Conservation (phyloP, 2,113 vertebrate genomes). For the Rostratula benghalensis region DNA sequence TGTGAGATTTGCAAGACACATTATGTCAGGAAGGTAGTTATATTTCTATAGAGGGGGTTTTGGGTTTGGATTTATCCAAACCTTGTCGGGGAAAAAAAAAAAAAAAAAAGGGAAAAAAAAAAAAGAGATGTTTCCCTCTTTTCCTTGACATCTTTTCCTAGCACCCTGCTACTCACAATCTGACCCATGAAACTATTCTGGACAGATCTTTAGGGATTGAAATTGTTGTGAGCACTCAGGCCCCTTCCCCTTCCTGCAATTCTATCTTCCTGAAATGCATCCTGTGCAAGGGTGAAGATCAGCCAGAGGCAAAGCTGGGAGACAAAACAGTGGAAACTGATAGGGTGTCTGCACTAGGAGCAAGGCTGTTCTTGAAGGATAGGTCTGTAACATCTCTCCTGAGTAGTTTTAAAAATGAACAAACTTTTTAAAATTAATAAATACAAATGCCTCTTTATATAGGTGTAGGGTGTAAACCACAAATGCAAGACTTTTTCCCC, state of each 20-base stretch:
- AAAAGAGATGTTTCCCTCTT: background rate
- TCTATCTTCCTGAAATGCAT: conserved; percentile 34
- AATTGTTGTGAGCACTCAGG: background rate
- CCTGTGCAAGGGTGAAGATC: conserved; percentile 51
- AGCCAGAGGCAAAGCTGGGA: background rate
- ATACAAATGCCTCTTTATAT: background rate
- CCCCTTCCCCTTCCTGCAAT: conserved; percentile 46
- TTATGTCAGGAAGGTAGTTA: background rate
- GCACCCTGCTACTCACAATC: background rate
- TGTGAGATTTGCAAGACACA: background rate
- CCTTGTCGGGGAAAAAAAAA: background rate
- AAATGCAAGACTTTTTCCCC: background rate
- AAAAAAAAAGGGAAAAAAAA: background rate
- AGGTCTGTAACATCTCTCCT: background rate
- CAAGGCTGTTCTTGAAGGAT: background rate
- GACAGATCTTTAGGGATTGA: background rate
- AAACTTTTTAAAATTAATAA: background rate
- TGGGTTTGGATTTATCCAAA: background rate
- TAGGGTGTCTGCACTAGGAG: background rate
- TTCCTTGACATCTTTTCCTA: background rate
- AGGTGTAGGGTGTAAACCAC: background rate
- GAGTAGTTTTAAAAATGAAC: background rate
- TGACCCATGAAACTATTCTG: background rate
- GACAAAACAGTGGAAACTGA: background rate
- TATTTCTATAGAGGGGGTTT: background rate